These are phyloP conservation scores for Anarrhichthys ocellatus DNA, from an alignment of 2,113 vertebrate genomes.

Conservation along the genomic window DNA sequence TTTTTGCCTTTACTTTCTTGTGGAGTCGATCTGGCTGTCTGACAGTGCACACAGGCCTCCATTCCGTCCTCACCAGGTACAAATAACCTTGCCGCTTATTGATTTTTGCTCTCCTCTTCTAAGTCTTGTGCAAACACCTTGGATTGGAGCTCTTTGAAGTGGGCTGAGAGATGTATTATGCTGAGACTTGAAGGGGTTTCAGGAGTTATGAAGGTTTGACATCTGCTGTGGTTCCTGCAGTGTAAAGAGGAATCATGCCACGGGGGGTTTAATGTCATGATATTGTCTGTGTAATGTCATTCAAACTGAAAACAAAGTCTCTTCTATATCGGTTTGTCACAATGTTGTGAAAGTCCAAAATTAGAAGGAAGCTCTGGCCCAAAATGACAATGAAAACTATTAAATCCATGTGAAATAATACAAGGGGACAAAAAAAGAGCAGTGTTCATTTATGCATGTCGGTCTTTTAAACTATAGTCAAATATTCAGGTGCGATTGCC, in stretches of 20 bases:
- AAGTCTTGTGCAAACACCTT: constrained; percentile 45
- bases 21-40: not conserved
- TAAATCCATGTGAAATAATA: not conserved
- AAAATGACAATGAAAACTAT: not conserved
- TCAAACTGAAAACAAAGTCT: not conserved
- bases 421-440: not conserved
- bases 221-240: not conserved
- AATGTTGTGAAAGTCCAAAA: not conserved
- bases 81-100: constrained; percentile 58
- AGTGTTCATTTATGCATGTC: not conserved
- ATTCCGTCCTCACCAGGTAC: constrained; percentile 16
- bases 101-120: constrained; percentile 40
- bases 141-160: constrained; percentile 16
- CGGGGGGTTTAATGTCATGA: not conserved
- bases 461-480: constrained; percentile 5
- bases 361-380: not conserved
- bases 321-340: not conserved
- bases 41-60: not conserved
- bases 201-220: not conserved
- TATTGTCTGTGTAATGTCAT: not conserved
- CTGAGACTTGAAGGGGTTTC: not conserved
- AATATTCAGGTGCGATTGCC: constrained; percentile 6
- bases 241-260: not conserved
- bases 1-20: not conserved
- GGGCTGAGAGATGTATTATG: not conserved